Conservation (phyloP, 2,888 invertebrate genomes). For the Cheilosia vulpina region DNA sequence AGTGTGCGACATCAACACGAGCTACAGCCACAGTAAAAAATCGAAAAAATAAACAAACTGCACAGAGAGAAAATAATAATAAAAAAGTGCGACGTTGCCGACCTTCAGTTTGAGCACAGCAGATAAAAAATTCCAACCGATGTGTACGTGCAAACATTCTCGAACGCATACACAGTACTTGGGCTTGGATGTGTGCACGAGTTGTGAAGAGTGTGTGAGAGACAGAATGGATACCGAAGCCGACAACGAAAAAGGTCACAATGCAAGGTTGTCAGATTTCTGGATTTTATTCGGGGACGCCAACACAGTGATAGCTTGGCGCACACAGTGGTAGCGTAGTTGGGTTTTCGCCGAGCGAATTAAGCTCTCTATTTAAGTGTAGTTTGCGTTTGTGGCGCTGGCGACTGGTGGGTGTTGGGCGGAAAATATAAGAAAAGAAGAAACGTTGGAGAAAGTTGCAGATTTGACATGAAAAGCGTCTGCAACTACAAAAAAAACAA, state of each 20-base stretch:
- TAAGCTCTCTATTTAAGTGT: constrained; percentile 57
- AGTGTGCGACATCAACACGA: constrained; percentile 42
- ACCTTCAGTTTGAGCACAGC: constrained; percentile 22
- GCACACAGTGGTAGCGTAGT: constrained; percentile 39
- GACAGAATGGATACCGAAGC: constrained; percentile 12
- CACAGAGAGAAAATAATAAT: constrained; percentile 60
- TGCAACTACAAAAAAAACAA: constrained; percentile 8
- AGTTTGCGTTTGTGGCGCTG: background rate
- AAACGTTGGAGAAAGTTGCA: constrained; percentile 66
- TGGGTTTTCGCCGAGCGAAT: constrained; percentile 66
- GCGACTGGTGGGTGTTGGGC: constrained; percentile 23
- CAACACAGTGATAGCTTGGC: background rate
- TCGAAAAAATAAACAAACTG: constrained; percentile 47
- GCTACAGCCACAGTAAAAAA: constrained; percentile 25
- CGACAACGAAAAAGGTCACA: constrained; percentile 58
- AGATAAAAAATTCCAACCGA: constrained; percentile 47
- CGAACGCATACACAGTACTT: constrained; percentile 3
- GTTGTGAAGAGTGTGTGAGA: constrained; percentile 17
- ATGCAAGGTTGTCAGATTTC: constrained; percentile 62
- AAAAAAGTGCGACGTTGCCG: constrained; percentile 68
- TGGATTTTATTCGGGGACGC: background rate
- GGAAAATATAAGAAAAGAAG: constrained; percentile 57
- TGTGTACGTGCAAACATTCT: constrained; percentile 51
- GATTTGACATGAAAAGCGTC: constrained; percentile 24
- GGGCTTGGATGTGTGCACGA: background rate